Percentiles rank a stretch among this genome's conserved stretches.
Conservation (phyloP, 2,113 vertebrate genomes). For the Notothenia coriiceps region DNA sequence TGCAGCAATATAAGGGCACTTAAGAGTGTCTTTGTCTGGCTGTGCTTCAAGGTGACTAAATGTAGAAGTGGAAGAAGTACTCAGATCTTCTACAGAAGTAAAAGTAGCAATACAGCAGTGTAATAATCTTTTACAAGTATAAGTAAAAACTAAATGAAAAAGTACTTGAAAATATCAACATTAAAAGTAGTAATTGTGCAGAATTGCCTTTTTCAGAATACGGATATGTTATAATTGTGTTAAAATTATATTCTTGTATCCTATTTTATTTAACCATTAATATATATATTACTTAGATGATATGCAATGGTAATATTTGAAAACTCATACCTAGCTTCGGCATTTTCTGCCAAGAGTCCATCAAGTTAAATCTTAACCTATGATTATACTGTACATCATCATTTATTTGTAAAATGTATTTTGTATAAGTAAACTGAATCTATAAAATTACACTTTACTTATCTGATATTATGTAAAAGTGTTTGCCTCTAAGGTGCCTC, state of each 20-base stretch:
- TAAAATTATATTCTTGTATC: background rate
- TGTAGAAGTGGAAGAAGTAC: background rate
- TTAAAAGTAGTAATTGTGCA: background rate
- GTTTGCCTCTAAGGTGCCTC: background rate
- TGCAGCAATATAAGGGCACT: background rate
- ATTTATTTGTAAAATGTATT: background rate
- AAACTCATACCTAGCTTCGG: background rate
- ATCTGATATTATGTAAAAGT: too few relatives aligned
- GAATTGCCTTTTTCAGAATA: background rate
- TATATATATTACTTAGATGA: background rate
- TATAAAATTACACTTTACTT: background rate
- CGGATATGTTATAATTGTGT: background rate
- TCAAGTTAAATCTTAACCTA: background rate
- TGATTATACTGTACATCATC: too few relatives aligned
- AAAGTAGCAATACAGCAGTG: background rate
- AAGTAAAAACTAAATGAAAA: background rate
- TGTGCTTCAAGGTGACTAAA: background rate
- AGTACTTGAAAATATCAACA: background rate
- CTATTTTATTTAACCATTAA: background rate
- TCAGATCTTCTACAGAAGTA: background rate
- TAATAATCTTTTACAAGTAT: background rate
- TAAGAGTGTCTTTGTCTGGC: background rate
- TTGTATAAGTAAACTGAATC: background rate
- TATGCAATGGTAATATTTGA: background rate
- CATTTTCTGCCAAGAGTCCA: background rate